A percentile compares a stretch with the other conserved stretches of the same genome.
Conservation (phyloP, 2,113 vertebrate species). For the Pteruthius melanotis region DNA sequence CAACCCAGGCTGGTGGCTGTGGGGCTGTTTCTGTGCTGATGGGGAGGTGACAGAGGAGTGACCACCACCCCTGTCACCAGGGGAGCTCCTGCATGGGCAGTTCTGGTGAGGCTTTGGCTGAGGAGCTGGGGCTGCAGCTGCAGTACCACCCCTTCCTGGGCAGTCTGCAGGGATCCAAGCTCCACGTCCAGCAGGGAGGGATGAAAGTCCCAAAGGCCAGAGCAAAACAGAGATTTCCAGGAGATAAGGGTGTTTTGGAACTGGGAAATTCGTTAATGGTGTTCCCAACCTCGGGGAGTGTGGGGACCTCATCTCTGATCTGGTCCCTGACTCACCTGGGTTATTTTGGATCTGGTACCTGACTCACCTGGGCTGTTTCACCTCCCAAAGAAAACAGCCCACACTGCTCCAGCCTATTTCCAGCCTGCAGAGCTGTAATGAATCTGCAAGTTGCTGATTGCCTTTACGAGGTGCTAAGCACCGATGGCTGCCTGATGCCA, state of each 20-base stretch:
- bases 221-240: background rate
- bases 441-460: constrained; percentile 18
- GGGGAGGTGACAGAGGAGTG: background rate
- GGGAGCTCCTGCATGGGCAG: background rate
- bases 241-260: background rate
- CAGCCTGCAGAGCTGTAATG: background rate
- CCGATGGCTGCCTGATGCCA: background rate
- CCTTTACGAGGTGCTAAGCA: constrained; percentile 13
- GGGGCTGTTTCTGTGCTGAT: background rate
- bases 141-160: background rate
- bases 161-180: background rate
- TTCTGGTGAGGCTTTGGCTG: background rate
- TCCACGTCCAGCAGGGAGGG: background rate
- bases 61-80: background rate
- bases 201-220: background rate
- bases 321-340: background rate
- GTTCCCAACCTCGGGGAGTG: rapidly evolving
- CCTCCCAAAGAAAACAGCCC: background rate
- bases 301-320: background rate
- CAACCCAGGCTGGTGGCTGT: rapidly evolving
- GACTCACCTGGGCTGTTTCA: background rate
- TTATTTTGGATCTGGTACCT: background rate
- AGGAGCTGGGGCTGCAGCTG: background rate
- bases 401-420: background rate
- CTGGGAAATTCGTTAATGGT: background rate